phyloP scores from a whole-genome alignment of 1,140 invertebrate genomes.

The Manduca sexta region DNA sequence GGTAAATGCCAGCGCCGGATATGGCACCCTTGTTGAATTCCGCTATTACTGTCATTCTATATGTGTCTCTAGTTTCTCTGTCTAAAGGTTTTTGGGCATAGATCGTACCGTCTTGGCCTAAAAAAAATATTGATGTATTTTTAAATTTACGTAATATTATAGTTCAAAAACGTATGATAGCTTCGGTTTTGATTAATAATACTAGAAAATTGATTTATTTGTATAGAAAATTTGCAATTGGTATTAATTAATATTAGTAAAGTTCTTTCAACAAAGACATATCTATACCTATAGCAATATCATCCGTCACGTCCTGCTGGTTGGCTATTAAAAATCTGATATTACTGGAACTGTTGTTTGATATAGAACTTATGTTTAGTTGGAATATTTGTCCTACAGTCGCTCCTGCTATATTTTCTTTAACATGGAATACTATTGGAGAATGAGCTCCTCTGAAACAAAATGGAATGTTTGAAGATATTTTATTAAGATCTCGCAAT shows the following conservation, averaged over 20 bases:
- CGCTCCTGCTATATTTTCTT: constrained; percentile 84
- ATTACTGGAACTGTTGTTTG: constrained; percentile 51
- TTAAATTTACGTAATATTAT: no score
- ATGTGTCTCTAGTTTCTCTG: constrained; percentile 82
- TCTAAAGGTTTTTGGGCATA: constrained; percentile 84
- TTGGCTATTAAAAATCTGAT: constrained; percentile 84
- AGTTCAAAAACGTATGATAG: no score
- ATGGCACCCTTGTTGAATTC: constrained; percentile 79
- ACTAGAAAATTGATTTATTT: no score
- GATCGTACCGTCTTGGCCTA: constrained; percentile 81
- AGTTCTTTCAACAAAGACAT: no score
- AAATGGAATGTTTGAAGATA: no score
- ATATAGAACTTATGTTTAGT: constrained; percentile 71
- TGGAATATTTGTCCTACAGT: constrained; percentile 83
- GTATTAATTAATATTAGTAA: no score
- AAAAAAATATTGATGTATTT: constrained; percentile 19
- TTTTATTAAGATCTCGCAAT: no score
- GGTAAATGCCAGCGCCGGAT: constrained; percentile 81
- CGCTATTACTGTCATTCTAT: constrained; percentile 86
- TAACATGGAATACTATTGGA: constrained; percentile 82
- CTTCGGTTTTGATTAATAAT: no score
- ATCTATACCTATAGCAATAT: constrained; percentile 83
- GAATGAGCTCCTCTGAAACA: constrained; percentile 76
- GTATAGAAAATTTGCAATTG: no score
- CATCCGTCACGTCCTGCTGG: constrained; percentile 83